Base-by-base conservation (phyloP, 1,140 invertebrate species). In the Apis dorsata region DNA sequence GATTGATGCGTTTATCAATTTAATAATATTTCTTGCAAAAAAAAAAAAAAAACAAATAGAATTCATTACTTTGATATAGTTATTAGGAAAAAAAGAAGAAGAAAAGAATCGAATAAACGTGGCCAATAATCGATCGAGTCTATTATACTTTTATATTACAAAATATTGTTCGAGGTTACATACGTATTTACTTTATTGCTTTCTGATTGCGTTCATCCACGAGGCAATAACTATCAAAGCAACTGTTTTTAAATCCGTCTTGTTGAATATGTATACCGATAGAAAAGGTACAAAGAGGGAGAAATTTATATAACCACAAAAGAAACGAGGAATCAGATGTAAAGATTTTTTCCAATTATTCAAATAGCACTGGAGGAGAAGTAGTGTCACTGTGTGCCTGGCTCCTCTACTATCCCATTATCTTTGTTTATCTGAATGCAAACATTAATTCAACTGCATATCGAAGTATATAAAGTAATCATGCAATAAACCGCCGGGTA, bases 261-360 rank as follows among this genome's bases (percentile, higher is more conserved):
- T 1, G 3, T 12, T 49, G 72, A 60, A 73, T 73, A 59, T n/a
- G 28, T 59, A 73, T 15, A 73, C 28, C 55, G 55, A 59, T 59
- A 21, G 34, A 28, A 21, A 1, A 60, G 2, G 28, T 21, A 44
- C 44, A 59, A 44, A 44, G 28, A 11, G 4, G 17, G 21, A 10
- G 19, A 60, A 72, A 13, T 74, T 74, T 74, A 60, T 60, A 55
- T 60, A 74, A 60, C 21, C 21, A 49, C 13, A 49, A 60, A 49
- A 60, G 72, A 44, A 11, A 44, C 34, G 34, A 34, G 49, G 72
- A 28, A 60, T 60, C 72, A 12, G 34, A 49, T 17, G 57, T 7
- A 44, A 73, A 44, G 72, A 74, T 74, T 44, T 44, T 44, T 44
- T 60, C 7, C 72, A 74, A 60, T 74, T 74, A 74, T 74, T 74